Evolutionary conservation across 2,113 vertebrate species (phyloP).

Genomic region (Anhinga rufa): DNA sequence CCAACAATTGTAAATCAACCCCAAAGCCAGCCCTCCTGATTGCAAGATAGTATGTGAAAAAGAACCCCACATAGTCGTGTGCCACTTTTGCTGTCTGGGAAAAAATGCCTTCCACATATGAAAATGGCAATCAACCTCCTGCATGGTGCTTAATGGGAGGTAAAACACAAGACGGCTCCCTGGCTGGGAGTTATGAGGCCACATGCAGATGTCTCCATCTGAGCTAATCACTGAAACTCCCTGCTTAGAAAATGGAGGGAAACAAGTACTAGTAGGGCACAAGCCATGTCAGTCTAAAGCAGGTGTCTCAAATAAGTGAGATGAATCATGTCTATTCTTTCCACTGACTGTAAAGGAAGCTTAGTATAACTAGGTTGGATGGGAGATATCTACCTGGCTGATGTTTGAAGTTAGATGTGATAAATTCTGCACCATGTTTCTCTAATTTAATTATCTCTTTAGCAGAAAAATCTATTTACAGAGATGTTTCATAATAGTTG

Average conservation of each 20-base stretch:
- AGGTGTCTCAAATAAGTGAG: neutral
- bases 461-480: neutral
- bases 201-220: constrained; percentile 53
- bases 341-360: neutral
- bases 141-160: constrained; percentile 59
- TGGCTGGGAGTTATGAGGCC: constrained; percentile 38
- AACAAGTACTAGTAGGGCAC: neutral
- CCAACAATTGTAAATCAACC: constrained; percentile 33
- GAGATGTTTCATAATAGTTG: neutral
- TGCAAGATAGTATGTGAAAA: constrained; percentile 14
- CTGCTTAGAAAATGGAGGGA: constrained; percentile 29
- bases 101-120: constrained; percentile 32
- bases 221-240: constrained; percentile 60
- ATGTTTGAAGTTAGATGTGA: neutral
- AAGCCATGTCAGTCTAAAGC: neutral
- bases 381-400: neutral
- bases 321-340: neutral
- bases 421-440: neutral
- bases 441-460: neutral
- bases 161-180: constrained; percentile 53
- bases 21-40: constrained; percentile 18
- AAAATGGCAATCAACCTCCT: constrained; percentile 59
- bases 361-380: neutral
- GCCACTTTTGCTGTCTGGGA: neutral
- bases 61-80: neutral